Conservation (phyloP, 2,888 invertebrate genomes). For the Acanthococcus lagerstroemiae region DNA sequence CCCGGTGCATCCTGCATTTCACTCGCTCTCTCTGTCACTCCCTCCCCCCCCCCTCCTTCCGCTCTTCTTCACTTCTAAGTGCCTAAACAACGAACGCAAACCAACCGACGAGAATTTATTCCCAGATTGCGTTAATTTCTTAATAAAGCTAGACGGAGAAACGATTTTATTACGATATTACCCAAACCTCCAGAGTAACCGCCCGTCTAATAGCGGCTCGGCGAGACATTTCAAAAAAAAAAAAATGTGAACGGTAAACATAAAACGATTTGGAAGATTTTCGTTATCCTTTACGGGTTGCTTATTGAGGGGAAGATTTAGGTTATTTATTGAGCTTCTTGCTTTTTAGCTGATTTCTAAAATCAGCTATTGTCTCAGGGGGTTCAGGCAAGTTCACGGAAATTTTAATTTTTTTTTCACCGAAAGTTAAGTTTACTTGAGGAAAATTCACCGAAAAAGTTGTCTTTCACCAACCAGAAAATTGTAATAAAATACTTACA, state of each 20-base stretch:
- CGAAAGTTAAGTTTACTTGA: no score
- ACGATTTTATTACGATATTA: slow-evolving; percentile 14
- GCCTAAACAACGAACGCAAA: not conserved
- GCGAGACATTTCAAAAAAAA: not conserved
- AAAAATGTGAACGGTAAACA: not conserved
- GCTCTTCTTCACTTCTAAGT: not conserved
- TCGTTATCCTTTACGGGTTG: not conserved
- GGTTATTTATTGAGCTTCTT: not conserved
- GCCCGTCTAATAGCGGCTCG: not conserved
- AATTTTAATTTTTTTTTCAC: no score
- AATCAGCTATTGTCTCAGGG: no score
- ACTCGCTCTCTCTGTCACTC: no score
- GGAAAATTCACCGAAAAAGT: no score
- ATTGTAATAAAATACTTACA: no score
- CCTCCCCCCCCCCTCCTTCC: no score
- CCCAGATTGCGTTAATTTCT: slow-evolving; percentile 24
- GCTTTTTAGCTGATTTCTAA: not conserved
- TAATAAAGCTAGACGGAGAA: slow-evolving; percentile 12
- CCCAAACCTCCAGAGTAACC: slow-evolving; percentile 6
- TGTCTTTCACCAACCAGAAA: no score
- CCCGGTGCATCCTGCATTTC: slow-evolving; percentile 20
- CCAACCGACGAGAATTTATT: slow-evolving; percentile 19
- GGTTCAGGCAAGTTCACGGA: no score
- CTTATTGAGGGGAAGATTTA: not conserved
- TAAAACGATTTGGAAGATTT: not conserved